phyloP scores from a whole-genome alignment of 2,888 invertebrate species.

The Idaea straminata region DNA sequence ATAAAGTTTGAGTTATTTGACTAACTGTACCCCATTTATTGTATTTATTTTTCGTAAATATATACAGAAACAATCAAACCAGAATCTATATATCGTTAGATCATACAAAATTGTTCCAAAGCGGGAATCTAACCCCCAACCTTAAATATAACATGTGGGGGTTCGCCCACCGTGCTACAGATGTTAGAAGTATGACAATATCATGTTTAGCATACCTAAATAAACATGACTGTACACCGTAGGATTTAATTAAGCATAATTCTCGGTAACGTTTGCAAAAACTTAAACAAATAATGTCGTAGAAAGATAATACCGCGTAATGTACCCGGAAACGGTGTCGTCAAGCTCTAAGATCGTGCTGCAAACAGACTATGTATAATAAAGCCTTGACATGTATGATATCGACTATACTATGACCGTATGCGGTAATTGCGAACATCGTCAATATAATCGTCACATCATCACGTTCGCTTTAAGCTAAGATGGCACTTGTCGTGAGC shows the following conservation, averaged over 20 bases:
- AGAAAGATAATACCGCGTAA: conserved; percentile 35
- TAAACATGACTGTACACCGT: conserved; percentile 22
- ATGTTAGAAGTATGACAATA: conserved; percentile 20
- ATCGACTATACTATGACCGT: conserved; percentile 48
- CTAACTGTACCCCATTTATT: too few relatives aligned
- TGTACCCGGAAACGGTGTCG: conserved; percentile 57
- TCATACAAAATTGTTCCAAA: too few relatives aligned
- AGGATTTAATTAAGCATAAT: conserved; percentile 27
- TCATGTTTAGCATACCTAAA: conserved; percentile 23
- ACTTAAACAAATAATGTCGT: conserved; percentile 36
- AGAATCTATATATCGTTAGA: too few relatives aligned
- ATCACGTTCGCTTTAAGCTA: conserved; percentile 46
- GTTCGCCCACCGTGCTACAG: background rate
- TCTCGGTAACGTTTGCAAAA: conserved; percentile 29
- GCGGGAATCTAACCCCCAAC: background rate
- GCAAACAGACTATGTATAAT: conserved; percentile 21
- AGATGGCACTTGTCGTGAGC: conserved; percentile 43
- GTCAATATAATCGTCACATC: conserved; percentile 53
- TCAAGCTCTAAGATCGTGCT: conserved; percentile 31
- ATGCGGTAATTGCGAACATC: conserved; percentile 53
- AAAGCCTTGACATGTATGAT: conserved; percentile 62
- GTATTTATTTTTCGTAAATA: too few relatives aligned
- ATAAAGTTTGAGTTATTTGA: too few relatives aligned
- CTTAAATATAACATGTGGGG: background rate
- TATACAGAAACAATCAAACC: too few relatives aligned